Percentiles rank a stretch among this genome's conserved stretches.
Conservation (phyloP, 2,888 invertebrate genomes). For the Phyllotreta striolata region DNA sequence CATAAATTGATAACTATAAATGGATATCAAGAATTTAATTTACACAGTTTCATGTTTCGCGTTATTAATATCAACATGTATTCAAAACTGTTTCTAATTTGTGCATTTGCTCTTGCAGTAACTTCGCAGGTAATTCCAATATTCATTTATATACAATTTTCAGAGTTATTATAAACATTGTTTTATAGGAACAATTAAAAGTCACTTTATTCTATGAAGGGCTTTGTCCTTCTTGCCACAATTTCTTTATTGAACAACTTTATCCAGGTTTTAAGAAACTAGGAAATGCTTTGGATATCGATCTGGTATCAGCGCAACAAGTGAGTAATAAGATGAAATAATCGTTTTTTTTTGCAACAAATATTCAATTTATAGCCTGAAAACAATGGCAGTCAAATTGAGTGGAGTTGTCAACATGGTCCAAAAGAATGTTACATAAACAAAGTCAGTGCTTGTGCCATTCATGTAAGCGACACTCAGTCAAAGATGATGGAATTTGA, state of each 20-base stretch:
- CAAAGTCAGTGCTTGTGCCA: conserved; percentile 63
- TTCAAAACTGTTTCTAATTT: no score
- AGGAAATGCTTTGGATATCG: conserved; percentile 29
- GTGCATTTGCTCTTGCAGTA: no score
- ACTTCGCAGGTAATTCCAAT: no score
- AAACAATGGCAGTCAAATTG: conserved; percentile 11
- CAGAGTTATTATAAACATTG: no score
- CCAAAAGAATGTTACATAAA: conserved; percentile 63
- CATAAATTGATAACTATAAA: no score
- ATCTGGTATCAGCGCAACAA: conserved; percentile 33
- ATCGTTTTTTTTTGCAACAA: not conserved
- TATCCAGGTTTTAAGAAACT: conserved; percentile 34
- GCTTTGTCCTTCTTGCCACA: conserved; percentile 31
- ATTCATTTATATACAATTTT: no score
- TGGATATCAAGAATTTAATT: no score
- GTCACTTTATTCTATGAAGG: conserved; percentile 38
- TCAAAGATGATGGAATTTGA: conserved; percentile 32
- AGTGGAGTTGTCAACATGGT: conserved; percentile 63
- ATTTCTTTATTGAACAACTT: conserved; percentile 32
- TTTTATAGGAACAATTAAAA: conserved; percentile 24
- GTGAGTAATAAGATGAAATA: not conserved
- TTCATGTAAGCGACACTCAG: conserved; percentile 30
- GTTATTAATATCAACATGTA: no score
- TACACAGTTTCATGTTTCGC: no score
- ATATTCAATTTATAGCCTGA: not conserved